Evolutionary conservation across 2,113 vertebrate species (phyloP).

Genomic region (Sinocyclocheilus anophthalmus): DNA sequence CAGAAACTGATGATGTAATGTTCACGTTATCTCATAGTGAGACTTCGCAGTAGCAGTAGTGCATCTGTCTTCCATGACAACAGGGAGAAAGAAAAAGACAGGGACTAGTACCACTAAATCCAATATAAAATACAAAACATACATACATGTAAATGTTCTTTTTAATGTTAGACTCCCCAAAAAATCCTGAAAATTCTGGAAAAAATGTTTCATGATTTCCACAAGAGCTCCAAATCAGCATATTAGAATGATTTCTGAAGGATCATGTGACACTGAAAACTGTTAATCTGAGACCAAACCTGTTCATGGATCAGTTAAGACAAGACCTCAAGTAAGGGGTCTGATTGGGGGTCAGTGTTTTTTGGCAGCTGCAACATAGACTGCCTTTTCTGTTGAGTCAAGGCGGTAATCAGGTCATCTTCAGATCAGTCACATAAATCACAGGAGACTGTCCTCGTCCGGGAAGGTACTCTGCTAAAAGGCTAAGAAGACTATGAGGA

Average conservation of each 20-base stretch:
- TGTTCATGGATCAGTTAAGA: neutral
- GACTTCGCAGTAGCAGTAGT: neutral
- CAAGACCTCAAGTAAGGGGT: neutral
- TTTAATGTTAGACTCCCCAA: no score
- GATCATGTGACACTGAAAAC: neutral
- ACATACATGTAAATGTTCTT: neutral
- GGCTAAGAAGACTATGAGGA: constrained; percentile 2
- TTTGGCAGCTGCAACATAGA: neutral
- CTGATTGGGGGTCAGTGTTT: constrained; percentile 15
- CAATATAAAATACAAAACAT: neutral
- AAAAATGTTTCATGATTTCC: neutral
- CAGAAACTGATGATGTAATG: constrained; percentile 36
- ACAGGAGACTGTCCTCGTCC: neutral
- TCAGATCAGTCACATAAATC: constrained; percentile 47
- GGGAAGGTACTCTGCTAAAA: constrained; percentile 12
- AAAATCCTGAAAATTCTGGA: neutral
- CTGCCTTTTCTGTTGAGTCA: constrained; percentile 2
- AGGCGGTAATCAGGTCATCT: neutral
- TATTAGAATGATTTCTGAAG: neutral
- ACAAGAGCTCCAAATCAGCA: neutral
- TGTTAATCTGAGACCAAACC: neutral
- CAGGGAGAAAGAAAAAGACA: neutral
- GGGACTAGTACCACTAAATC: neutral
- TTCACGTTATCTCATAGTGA: neutral
- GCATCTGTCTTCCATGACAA: constrained; percentile 37